phyloP scores from a whole-genome alignment of 1,140 invertebrate genomes.

The Theocolax elegans region DNA sequence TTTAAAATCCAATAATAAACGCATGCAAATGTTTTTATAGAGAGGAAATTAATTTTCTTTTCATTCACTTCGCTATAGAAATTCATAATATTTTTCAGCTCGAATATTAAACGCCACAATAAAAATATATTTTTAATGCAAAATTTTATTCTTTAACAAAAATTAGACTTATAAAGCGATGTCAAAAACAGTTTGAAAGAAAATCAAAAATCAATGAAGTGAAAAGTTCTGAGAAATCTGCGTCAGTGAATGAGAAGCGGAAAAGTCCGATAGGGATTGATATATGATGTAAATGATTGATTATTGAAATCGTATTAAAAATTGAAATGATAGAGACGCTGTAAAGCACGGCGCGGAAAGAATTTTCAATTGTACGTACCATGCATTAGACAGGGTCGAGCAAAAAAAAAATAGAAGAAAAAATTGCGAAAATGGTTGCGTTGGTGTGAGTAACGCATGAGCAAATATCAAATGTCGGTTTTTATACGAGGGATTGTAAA shows the following conservation, averaged over 20 bases:
- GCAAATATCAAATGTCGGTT: not conserved
- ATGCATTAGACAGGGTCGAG: not conserved
- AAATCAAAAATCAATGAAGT: not conserved
- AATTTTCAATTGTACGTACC: not conserved
- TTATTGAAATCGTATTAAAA: slow-evolving; percentile 9
- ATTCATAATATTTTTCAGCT: no score
- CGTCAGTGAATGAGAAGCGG: not conserved
- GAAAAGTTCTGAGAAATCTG: not conserved
- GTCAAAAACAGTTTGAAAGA: no score
- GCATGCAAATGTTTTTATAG: no score
- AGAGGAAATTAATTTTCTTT: no score
- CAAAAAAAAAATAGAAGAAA: not conserved
- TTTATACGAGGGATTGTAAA: not conserved
- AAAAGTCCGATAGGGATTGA: not conserved
- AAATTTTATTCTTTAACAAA: no score
- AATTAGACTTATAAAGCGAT: no score
- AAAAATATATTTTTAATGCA: no score
- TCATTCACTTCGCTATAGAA: no score
- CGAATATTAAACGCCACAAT: no score
- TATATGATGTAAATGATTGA: slow-evolving; percentile 6
- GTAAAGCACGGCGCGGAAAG: not conserved
- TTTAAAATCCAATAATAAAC: no score
- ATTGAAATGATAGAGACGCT: not conserved
- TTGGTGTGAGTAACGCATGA: not conserved
- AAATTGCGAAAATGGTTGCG: not conserved